These are phyloP conservation scores for Chalcosyrphus nemorum DNA, from an alignment of 2,888 invertebrate genomes.

Conservation along the genomic window DNA sequence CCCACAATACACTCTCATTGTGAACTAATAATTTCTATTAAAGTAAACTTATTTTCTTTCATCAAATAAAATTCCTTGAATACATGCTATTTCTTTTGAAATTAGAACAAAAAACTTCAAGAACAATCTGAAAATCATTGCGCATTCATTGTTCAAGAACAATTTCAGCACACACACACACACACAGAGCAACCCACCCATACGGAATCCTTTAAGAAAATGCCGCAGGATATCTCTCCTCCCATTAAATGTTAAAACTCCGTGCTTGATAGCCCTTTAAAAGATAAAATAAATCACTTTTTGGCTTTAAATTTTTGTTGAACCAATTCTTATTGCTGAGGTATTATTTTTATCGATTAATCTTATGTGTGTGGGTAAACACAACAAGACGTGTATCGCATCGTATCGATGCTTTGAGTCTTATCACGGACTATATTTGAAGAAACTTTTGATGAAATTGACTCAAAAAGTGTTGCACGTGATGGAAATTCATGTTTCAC, in stretches of 20 bases:
- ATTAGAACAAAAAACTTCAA: constrained; percentile 49
- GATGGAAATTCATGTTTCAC: constrained; percentile 20
- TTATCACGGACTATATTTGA: constrained; percentile 32
- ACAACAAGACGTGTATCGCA: neutral
- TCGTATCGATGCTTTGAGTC: neutral
- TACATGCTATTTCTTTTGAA: constrained; percentile 16
- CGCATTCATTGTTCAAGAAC: constrained; percentile 45
- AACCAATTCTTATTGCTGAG: constrained; percentile 75
- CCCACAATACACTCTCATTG: too few species aligned
- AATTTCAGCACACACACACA: constrained; percentile 2
- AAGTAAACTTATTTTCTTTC: constrained; percentile 2
- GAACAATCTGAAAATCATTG: constrained; percentile 42
- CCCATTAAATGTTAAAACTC: constrained; percentile 6
- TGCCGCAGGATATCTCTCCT: constrained; percentile 11
- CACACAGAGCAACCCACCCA: neutral
- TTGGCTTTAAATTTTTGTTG: constrained; percentile 72
- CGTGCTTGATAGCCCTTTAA: constrained; percentile 59
- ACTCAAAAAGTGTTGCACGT: constrained; percentile 27
- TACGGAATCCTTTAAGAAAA: neutral
- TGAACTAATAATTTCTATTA: constrained; percentile 19
- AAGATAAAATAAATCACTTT: constrained; percentile 76
- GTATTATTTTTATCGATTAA: constrained; percentile 50
- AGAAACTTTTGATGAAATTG: neutral
- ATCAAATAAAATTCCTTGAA: neutral
- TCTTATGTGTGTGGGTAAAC: neutral